Percentiles rank a stretch among this genome's conserved stretches.
Evolutionary conservation across 2,113 vertebrate species (phyloP).

Genomic region (Cebidichthys violaceus): DNA sequence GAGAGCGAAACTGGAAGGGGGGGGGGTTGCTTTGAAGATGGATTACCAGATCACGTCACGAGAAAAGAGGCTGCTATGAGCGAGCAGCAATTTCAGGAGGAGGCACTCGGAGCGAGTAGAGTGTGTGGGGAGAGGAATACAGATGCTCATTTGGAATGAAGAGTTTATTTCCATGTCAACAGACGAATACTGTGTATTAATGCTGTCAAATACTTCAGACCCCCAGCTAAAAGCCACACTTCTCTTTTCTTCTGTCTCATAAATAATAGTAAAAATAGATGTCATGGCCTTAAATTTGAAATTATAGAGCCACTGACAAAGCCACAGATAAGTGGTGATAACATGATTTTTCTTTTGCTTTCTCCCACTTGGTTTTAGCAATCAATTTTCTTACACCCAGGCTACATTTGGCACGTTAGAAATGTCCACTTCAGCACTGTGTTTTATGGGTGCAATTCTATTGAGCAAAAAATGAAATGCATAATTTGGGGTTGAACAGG

Average conservation of each 20-base stretch:
- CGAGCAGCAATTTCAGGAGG: constrained; percentile 58
- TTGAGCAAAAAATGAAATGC: constrained; percentile 55
- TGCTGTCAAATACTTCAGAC: constrained; percentile 26
- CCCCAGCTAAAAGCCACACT: constrained; percentile 17
- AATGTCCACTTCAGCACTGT: constrained; percentile 46
- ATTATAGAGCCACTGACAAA: neutral
- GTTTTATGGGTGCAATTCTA: constrained; percentile 57
- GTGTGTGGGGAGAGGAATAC: constrained; percentile 49
- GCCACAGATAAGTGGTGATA: constrained; percentile 36
- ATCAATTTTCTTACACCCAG: constrained; percentile 26
- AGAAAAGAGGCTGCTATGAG: constrained; percentile 58
- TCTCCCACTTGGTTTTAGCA: constrained; percentile 7
- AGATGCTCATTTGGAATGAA: constrained; percentile 49
- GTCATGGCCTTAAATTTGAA: constrained; percentile 29
- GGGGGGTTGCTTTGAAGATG: constrained; percentile 68
- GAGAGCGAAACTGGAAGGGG: constrained; percentile 20
- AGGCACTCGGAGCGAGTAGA: constrained; percentile 47
- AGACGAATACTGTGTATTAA: constrained; percentile 31
- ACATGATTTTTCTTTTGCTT: constrained; percentile 18
- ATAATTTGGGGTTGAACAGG: constrained; percentile 52
- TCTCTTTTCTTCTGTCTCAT: constrained; percentile 3
- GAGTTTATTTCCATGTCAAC: constrained; percentile 65
- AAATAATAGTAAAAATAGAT: constrained; percentile 29
- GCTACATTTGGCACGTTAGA: constrained; percentile 46
- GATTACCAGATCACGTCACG: constrained; percentile 73